Evolutionary conservation across 2,888 invertebrate species (phyloP).

Genomic region (Cephus rjabovi): DNA sequence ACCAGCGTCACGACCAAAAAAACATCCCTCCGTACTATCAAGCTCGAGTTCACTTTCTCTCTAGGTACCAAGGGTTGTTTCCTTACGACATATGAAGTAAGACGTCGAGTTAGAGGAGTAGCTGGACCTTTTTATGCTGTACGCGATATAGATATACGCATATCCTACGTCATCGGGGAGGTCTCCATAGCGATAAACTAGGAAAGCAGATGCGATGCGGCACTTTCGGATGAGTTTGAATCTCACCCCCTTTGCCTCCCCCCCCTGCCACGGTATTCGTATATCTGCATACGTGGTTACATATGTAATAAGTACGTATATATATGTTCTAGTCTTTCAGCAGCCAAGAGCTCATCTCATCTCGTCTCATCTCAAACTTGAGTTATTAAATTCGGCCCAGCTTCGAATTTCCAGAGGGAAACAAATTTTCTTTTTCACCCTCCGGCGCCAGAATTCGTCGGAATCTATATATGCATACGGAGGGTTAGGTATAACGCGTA

Average conservation of each 20-base stretch:
- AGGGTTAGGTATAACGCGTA: background rate
- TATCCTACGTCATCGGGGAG: background rate
- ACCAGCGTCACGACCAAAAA: background rate
- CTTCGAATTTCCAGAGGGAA: background rate
- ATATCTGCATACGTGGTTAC: constrained; percentile 2
- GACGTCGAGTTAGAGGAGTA: background rate
- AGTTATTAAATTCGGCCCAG: constrained; percentile 40
- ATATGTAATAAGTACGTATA: constrained; percentile 2
- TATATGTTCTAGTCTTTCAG: constrained; percentile 15
- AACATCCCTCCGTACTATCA: background rate
- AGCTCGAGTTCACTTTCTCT: background rate
- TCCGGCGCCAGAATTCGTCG: background rate
- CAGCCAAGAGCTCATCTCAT: constrained; percentile 20
- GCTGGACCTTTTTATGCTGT: background rate
- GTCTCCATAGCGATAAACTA: background rate
- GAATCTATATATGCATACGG: background rate
- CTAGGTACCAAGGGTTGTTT: background rate
- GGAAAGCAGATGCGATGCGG: constrained; percentile 19
- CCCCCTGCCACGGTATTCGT: background rate
- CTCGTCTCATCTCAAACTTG: constrained; percentile 31
- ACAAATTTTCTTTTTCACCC: background rate
- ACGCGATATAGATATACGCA: background rate
- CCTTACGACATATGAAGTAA: background rate
- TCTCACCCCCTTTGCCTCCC: constrained; percentile 1
- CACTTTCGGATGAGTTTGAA: constrained; percentile 37